These are phyloP conservation scores for Sebastes steindachneri DNA, from an alignment of 2,797 vertebrate species.

Conservation along the genomic window DNA sequence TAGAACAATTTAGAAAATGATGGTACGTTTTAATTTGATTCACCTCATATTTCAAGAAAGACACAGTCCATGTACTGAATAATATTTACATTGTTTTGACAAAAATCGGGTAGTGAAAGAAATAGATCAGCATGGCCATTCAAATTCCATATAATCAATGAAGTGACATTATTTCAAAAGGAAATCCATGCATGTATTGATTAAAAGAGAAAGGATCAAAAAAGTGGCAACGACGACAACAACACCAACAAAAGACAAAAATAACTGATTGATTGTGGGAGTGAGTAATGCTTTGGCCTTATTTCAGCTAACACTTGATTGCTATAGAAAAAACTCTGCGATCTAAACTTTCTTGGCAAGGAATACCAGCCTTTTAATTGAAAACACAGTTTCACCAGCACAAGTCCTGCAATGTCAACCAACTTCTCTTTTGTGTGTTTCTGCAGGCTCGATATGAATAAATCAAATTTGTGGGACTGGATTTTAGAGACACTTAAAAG, in stretches of 20 bases:
- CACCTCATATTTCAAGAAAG: not conserved
- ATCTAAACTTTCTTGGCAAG: conserved; percentile 24
- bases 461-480: not conserved
- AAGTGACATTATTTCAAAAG: not conserved
- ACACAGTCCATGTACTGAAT: not conserved
- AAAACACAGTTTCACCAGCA: conserved; percentile 5
- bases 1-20: not conserved
- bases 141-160: not conserved
- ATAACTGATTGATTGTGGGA: conserved; percentile 1
- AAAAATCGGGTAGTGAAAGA: not conserved
- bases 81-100: not conserved
- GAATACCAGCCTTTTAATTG: conserved; percentile 6
- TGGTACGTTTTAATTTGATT: not conserved
- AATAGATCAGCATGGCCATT: not conserved
- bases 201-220: conserved; percentile 14
- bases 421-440: not conserved
- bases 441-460: not conserved
- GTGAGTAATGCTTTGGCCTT: conserved; percentile 17
- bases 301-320: conserved; percentile 6
- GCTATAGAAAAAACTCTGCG: not conserved
- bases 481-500: conserved; percentile 10
- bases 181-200: conserved; percentile 11
- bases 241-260: not conserved
- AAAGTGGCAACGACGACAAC: conserved; percentile 3
- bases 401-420: not conserved